Base-by-base conservation (phyloP, 2,797 vertebrate genomes). In the Mareca penelope region DNA sequence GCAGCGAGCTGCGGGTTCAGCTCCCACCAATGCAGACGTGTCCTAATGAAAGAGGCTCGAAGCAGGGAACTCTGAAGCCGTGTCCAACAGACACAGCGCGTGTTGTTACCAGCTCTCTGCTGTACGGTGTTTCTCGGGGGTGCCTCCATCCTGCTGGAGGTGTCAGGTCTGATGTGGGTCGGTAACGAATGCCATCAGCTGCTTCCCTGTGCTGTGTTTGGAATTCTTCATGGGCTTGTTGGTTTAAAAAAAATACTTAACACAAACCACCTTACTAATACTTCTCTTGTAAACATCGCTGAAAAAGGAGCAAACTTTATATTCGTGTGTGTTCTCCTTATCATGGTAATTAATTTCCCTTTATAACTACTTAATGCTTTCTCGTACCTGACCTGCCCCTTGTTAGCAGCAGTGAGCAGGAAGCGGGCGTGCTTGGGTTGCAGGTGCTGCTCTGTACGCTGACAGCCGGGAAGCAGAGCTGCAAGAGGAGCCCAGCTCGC, bases 261-360 rank as follows among this genome's bases (percentile, higher is more conserved):
- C 37, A 26, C 24, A 72, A 82, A 95, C 95, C 89, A 80, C 83
- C 35, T 90, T 80, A 50, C 89, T 97, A 93, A 97, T 97, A 61
- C 88, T 8, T 56, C 89, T 90, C 96, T 94, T 96, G 90, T 95
- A 97, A 96, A 97, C 95, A 92, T 40, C 44, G 28, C 78, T 19
- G 52, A 65, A 93, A 93, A 95, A 96, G 86, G 85, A 96, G 48
- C 81, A 79, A 84, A 92, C 95, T 96, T 94, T 48, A 48, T 88
- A 82, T 96, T 96, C 81, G 15, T 19, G 90, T 70, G 70, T 94
- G 88, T 95, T 95, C 97, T 95, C 93, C 90, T 98, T 97, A 96
- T 96, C 86, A 95, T 88, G 94, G 79, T 96, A 98, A 97, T 97
- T 92, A 94, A 89, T 97, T 97, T 97, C 93, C 93, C 92, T 97